These are phyloP conservation scores for Fissipunctia ypsillon DNA, from an alignment of 2,888 invertebrate species.

Conservation along the genomic window DNA sequence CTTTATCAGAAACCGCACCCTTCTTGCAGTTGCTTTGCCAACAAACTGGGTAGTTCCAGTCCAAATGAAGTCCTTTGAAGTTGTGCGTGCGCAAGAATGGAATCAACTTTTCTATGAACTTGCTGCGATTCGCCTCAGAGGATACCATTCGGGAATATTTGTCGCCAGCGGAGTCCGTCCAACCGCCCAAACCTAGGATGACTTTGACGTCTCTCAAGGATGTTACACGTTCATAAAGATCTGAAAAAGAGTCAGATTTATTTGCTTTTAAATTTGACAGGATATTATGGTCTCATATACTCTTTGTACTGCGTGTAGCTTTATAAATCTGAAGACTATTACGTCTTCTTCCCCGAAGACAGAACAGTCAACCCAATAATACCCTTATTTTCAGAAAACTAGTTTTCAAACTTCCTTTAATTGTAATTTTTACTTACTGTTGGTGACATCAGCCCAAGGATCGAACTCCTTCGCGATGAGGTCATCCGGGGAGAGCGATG, in stretches of 20 bases:
- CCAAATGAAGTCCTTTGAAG: constrained; percentile 96
- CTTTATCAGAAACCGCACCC: constrained; percentile 94
- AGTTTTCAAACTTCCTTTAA: neutral
- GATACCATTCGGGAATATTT: constrained; percentile 96
- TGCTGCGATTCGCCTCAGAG: constrained; percentile 91
- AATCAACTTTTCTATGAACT: constrained; percentile 93
- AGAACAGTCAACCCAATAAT: neutral
- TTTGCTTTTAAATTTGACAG: neutral
- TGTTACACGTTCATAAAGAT: constrained; percentile 94
- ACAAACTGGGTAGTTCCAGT: constrained; percentile 98
- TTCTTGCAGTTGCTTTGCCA: constrained; percentile 97
- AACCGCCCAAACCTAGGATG: constrained; percentile 97
- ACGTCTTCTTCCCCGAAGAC: neutral
- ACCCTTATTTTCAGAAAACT: neutral
- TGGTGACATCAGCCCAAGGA: constrained; percentile 96
- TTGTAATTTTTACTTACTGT: constrained; percentile 91
- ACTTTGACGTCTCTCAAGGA: constrained; percentile 92
- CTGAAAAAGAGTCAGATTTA: constrained; percentile 81
- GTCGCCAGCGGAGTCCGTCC: constrained; percentile 97
- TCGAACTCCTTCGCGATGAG: constrained; percentile 95
- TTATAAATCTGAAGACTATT: neutral
- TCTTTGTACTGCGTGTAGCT: neutral
- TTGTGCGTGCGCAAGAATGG: constrained; percentile 93
- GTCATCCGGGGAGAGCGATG: constrained; percentile 95
- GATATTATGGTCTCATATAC: neutral